A percentile compares a stretch with the other conserved stretches of the same genome.
Evolutionary conservation across 2,113 vertebrate genomes (phyloP).

Genomic region (Aphyosemion australe): DNA sequence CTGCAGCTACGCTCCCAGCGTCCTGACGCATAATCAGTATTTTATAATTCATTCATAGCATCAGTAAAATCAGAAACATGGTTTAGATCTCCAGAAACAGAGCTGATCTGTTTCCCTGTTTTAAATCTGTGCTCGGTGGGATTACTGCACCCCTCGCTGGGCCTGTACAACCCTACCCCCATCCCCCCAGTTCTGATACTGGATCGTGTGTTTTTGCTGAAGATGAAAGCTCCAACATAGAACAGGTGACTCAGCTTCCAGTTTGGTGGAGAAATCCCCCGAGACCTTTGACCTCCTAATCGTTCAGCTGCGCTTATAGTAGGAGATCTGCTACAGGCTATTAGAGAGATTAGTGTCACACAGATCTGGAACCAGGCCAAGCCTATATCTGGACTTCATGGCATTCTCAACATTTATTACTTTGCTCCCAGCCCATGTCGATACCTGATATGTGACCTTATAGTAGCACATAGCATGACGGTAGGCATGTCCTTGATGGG

Average conservation of each 20-base stretch:
- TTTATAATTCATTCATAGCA: neutral
- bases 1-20: neutral
- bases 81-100: conserved; percentile 4
- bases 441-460: conserved; percentile 45
- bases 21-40: neutral
- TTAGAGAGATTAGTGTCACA: conserved; percentile 75
- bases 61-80: neutral
- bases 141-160: too few species aligned
- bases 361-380: conserved; percentile 69
- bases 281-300: conserved; percentile 76
- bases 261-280: conserved; percentile 62
- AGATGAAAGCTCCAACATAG: conserved; percentile 54
- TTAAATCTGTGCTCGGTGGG: too few species aligned
- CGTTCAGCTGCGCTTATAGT: conserved; percentile 71
- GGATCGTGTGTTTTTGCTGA: conserved; percentile 23
- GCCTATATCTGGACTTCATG: conserved; percentile 71
- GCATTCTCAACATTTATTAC: conserved; percentile 72
- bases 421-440: conserved; percentile 46
- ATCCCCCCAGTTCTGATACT: conserved; percentile 10
- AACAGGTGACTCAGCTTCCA: conserved; percentile 77
- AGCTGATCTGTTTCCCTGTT: neutral
- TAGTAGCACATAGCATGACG: conserved; percentile 40
- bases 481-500: conserved; percentile 5
- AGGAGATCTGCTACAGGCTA: conserved; percentile 72
- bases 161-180: too few species aligned